Base-by-base conservation (phyloP, 2,113 vertebrate genomes). In the Aldabrachelys gigantea region DNA sequence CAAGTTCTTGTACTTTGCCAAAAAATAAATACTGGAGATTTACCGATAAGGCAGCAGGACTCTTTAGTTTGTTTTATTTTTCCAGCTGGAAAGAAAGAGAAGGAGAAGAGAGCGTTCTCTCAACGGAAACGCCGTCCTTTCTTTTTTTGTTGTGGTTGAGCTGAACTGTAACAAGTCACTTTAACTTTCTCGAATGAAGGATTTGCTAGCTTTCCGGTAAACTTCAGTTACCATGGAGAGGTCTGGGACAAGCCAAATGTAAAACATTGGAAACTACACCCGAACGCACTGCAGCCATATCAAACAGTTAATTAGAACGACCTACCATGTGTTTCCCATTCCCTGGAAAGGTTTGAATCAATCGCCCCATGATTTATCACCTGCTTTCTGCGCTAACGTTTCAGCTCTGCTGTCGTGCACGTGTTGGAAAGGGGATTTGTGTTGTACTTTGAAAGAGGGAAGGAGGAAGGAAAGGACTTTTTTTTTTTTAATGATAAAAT, bases 291-390 rank as follows among this genome's bases (percentile, higher is more conserved):
- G 72, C 95, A 96, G 92, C 88, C 94, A 38, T 96, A 96, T 94
- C 59, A 91, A 98, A 96, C 93, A 98, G 97, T 93, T 98, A 98
- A 98, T 98, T 98, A 98, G 97, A 96, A 89, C 84, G 95, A 49
- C 93, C 6, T 29, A 95, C 97, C 98, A 98, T 98, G 96, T 98
- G 98, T 97, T 98, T 98, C 96, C 96, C 97, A 98, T 98, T 98
- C 92, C 84, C 93, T 91, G 97, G 93, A 91, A 89, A 92, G 94
- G 97, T 97, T 97, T 95, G 96, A 96, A 97, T 98, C 85, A 83
- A 89, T 97, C 83, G 93, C 96, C 95, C 95, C 5, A 85, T 98
- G 98, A 98, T 98, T 98, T 98, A 98, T 98, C 98, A 98, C 98
- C 98, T 98, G 98, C 95, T 98, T 97, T 82, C 97, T 97, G 95